A percentile compares a stretch with the other conserved stretches of the same genome.
These are phyloP conservation scores for Choristoneura rosaceana DNA, from an alignment of 2,888 invertebrate genomes.

Conservation along the genomic window DNA sequence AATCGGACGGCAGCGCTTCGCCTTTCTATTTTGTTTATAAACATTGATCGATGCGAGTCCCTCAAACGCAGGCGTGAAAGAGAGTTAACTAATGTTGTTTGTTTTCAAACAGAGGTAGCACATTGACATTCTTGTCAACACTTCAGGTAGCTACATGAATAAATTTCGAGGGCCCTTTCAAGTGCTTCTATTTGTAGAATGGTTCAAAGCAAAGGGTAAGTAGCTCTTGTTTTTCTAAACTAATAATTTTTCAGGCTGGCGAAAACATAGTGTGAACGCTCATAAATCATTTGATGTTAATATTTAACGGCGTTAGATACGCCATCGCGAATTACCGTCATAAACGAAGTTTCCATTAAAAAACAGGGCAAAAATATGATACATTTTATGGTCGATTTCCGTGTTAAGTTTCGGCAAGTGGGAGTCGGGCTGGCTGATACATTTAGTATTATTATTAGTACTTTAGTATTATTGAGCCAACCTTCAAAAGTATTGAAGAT, in stretches of 20 bases:
- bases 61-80: constrained; percentile 21
- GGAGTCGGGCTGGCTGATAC: constrained; percentile 32
- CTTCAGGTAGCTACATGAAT: background rate
- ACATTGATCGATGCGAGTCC: constrained; percentile 51
- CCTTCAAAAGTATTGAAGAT: constrained; percentile 49
- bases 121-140: background rate
- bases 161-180: background rate
- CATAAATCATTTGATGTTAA: constrained; percentile 4
- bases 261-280: background rate
- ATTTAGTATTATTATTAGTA: too few species aligned
- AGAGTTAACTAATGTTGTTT: background rate
- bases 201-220: background rate
- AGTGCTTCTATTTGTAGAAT: background rate
- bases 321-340: background rate
- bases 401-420: constrained; percentile 60
- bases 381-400: constrained; percentile 66
- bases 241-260: background rate
- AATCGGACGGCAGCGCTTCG: constrained; percentile 30
- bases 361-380: constrained; percentile 46
- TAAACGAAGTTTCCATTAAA: constrained; percentile 19
- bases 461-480: constrained; percentile 19
- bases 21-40: constrained; percentile 64
- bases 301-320: background rate
- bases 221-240: background rate
- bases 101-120: background rate